Base-by-base conservation (phyloP, 2,797 vertebrate species). In the Glossophaga mutica region DNA sequence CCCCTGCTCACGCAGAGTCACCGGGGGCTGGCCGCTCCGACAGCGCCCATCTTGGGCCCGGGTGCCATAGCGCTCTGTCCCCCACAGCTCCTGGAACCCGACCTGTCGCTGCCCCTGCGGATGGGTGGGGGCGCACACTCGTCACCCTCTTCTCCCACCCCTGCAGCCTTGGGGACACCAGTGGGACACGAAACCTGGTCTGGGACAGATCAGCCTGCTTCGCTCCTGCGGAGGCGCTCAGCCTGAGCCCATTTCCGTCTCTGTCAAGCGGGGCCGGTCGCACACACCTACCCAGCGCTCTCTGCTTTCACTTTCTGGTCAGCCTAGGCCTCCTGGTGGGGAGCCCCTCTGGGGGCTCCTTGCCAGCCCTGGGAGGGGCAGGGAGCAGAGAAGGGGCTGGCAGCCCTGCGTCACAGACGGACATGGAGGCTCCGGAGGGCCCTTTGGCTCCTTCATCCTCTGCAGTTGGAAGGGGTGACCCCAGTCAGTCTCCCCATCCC, bases 41-140 rank as follows among this genome's bases (percentile, higher is more conserved):
- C 2, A 2, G 2, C 22, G 42, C n/a, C 10, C 14, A 5, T 42
- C 11, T 9, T 0, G 6, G 52, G 50, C 29, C 11, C 18, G 57
- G 12, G 11, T 0, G 9, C 46, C 19, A 32, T 9, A 9, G 6
- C 1, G 2, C 77, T 44, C 29, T 10, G 24, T n/a, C 71, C 29
- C 21, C 29, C 39, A 24, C 3, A 2, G n/a, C 50, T 24, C 50
- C 3, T 0, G 3, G 10, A 37, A 21, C 21, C 34, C 42, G n/a
- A 9, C 65, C 34, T 67, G 68, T 6, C 76, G 37, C 74, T 52
- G 34, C 48, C 62, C 24, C 37, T 0, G 39, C 9, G 32, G 48
- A 22, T 19, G 10, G 48, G 34, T 14, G 0, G 6, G 34, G 18
- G 4, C n/a, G 11, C 42, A 7, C 3, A 1, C 1, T 21, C 22